phyloP scores from a whole-genome alignment of 2,888 invertebrate genomes.

The Phania funesta region DNA sequence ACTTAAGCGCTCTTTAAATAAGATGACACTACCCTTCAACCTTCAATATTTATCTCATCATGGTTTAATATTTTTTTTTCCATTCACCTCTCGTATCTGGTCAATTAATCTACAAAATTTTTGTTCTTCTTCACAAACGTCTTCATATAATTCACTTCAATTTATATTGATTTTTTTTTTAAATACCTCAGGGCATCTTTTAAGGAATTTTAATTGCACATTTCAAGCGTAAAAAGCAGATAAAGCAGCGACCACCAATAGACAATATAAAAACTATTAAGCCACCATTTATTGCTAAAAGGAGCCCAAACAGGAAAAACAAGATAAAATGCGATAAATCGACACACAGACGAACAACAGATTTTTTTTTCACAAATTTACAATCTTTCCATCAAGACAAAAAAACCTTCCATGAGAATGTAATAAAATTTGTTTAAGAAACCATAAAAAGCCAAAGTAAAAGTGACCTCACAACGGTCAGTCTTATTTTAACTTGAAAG shows the following conservation, averaged over 20 bases:
- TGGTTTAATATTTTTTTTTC: too few relatives aligned
- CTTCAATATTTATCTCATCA: too few relatives aligned
- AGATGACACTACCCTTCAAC: too few relatives aligned
- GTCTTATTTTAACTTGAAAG: conserved; percentile 4
- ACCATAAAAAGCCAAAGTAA: background rate
- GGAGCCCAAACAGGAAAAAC: conserved; percentile 6
- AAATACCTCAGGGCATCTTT: background rate
- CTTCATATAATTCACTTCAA: background rate
- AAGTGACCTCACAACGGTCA: conserved; percentile 32
- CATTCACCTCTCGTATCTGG: too few relatives aligned
- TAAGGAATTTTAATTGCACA: conserved; percentile 26
- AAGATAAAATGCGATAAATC: conserved; percentile 44
- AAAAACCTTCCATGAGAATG: conserved; percentile 1
- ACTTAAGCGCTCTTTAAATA: too few relatives aligned
- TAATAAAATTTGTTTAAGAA: conserved; percentile 22
- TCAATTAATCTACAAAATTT: too few relatives aligned
- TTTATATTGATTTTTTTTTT: background rate
- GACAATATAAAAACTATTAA: background rate
- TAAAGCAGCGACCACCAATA: background rate
- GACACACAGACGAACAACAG: conserved; percentile 23
- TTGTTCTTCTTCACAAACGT: background rate
- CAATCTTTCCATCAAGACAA: background rate
- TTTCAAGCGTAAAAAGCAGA: background rate
- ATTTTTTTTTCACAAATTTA: conserved; percentile 18
- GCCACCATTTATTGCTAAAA: conserved; percentile 13